These are phyloP conservation scores for Podarcis lilfordi DNA, from an alignment of 2,797 vertebrate species.

Conservation along the genomic window DNA sequence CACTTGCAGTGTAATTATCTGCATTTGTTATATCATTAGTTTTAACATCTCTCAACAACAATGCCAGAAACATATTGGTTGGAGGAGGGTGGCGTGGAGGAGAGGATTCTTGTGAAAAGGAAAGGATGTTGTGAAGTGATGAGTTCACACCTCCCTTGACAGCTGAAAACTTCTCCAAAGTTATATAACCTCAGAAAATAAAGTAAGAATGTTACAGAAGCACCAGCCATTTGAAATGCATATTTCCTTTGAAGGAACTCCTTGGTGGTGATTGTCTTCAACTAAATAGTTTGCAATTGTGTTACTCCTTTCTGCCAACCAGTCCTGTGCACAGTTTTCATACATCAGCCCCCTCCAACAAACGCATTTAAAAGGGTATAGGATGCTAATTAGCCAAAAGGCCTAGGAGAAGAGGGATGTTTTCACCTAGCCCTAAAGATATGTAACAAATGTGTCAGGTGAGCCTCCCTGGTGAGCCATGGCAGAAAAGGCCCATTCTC, in stretches of 20 bases:
- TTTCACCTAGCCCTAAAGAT: too few species aligned
- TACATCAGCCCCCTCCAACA: too few species aligned
- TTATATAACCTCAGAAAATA: constrained; percentile 11
- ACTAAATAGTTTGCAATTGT: background rate
- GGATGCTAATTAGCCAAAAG: too few species aligned
- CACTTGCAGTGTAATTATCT: background rate
- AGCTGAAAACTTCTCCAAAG: constrained; percentile 21
- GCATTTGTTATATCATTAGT: constrained; percentile 1
- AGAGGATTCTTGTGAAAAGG: constrained; percentile 9
- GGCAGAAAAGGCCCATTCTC: too few species aligned
- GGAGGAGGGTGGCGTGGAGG: background rate
- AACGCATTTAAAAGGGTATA: too few species aligned
- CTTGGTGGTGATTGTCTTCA: too few species aligned
- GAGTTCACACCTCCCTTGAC: background rate
- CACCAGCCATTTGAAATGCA: background rate
- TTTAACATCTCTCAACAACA: background rate
- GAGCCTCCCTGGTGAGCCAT: too few species aligned
- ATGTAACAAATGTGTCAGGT: too few species aligned
- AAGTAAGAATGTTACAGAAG: background rate
- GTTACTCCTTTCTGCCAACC: too few species aligned
- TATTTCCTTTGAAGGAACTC: background rate
- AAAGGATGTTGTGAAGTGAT: constrained; percentile 15
- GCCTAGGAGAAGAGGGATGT: too few species aligned
- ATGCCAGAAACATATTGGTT: background rate
- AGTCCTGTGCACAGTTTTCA: background rate